These are phyloP conservation scores for Sphaeramia orbicularis DNA, from an alignment of 2,797 vertebrate genomes.

Conservation along the genomic window DNA sequence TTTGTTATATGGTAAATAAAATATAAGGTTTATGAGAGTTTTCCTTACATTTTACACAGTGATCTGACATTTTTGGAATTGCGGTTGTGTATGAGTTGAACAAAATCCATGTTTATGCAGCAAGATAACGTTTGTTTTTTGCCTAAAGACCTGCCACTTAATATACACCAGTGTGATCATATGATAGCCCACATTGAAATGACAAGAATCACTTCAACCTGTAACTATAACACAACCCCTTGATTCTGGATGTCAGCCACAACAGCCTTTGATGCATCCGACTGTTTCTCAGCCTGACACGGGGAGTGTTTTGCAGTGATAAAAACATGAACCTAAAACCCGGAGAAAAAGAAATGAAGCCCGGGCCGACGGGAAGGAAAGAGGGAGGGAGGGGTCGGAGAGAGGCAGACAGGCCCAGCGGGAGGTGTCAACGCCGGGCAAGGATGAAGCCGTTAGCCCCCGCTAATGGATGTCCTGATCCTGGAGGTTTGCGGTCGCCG, in stretches of 20 bases:
- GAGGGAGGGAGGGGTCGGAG: constrained; percentile 1
- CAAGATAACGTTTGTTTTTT: not conserved
- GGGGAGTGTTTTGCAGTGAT: constrained; percentile 34
- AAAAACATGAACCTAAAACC: constrained; percentile 36
- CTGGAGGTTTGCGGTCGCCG: constrained; percentile 42
- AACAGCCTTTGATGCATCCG: not conserved
- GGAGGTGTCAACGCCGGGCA: constrained; percentile 45
- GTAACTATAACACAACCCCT: not conserved
- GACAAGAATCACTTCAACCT: constrained; percentile 29
- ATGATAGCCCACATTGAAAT: constrained; percentile 17
- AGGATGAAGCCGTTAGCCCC: constrained; percentile 60
- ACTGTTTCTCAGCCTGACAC: constrained; percentile 9
- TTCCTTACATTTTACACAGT: too few species aligned
- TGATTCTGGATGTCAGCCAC: constrained; percentile 33
- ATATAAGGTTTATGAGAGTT: too few species aligned
- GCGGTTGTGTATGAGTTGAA: not conserved
- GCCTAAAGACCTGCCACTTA: not conserved
- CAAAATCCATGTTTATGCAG: not conserved
- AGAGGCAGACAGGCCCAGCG: constrained; percentile 37
- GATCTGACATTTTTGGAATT: too few species aligned
- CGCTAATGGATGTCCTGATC: constrained; percentile 75
- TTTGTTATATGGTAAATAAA: too few species aligned
- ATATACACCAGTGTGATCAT: not conserved
- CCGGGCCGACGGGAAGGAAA: not conserved
- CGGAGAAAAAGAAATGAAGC: constrained; percentile 7